Base-by-base conservation (phyloP, 2,113 vertebrate genomes). In the Maccullochella peelii region DNA sequence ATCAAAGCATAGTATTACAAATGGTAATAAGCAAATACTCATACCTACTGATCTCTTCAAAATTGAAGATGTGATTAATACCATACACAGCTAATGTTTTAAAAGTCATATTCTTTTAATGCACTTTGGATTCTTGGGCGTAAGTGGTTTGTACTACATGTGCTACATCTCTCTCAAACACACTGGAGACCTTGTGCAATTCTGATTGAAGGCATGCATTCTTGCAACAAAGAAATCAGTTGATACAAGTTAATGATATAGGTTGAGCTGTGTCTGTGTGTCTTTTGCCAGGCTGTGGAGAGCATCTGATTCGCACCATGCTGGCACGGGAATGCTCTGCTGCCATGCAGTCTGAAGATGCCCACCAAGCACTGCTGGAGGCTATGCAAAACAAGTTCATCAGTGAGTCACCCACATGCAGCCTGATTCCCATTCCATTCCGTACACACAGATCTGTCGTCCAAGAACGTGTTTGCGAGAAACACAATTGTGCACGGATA, bases 341-440 rank as follows among this genome's bases (percentile, higher is more conserved):
- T 80, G 97, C 98, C 95, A 95, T 99, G 95, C 98, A 99, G 94
- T 95, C 97, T 21, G 98, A 99, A 92, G 97, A 99, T 94, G 98
- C 99, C 88, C 99, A 99, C 92, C 97, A 99, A 90, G 98, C 98
- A 62, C 94, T 99, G 88, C 93, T 99, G 94, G 98, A 99, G 92
- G 97, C 98, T 97, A 99, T 99, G 98, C 98, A 99, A 97, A 98
- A 98, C 92, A 99, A 99, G 91, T 99, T 99, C 94, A 99, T 99
- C 94, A 96, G 98, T 99, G 94, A 98, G 97, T 96, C 78, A 80
- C 55, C 70, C 70, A 52, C 82, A 77, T 49, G 74, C 38, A 18
- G 62, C 69, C 73, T 21, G 33, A 85, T 44, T 77, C 68, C 47
- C 23, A 7, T 68, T 71, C 42, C 36, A 49, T 78, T 83, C 74